phyloP scores from a whole-genome alignment of 2,113 vertebrate species.

The Vanacampus margaritifer region DNA sequence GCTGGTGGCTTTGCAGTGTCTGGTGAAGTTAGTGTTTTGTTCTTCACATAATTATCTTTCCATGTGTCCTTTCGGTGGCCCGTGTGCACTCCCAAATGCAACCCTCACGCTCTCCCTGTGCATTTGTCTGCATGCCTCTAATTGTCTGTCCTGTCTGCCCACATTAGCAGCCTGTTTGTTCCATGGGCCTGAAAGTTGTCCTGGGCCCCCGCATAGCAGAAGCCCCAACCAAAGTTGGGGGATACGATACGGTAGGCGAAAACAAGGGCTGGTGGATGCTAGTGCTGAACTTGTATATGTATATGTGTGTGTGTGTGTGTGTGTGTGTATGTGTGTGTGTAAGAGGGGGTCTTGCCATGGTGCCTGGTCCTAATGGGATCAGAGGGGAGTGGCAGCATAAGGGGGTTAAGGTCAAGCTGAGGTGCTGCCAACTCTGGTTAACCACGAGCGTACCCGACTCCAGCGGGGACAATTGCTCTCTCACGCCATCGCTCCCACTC shows the following conservation, averaged over 20 bases:
- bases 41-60: conserved; percentile 9
- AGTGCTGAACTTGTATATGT: conserved; percentile 22
- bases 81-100: conserved; percentile 14
- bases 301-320: conserved; percentile 7
- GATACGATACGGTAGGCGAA: conserved; percentile 24
- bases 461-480: conserved; percentile 67
- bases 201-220: conserved; percentile 43
- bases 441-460: conserved; percentile 40
- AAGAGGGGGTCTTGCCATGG: conserved; percentile 42
- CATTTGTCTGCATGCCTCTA: conserved; percentile 35
- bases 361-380: conserved; percentile 68
- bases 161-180: conserved; percentile 62
- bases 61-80: conserved; percentile 4
- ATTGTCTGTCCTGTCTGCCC: conserved; percentile 59
- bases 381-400: conserved; percentile 51
- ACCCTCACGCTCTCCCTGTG: conserved; percentile 6
- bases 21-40: conserved; percentile 1
- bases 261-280: conserved; percentile 6
- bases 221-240: conserved; percentile 27
- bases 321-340: conserved; percentile 7
- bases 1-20: not conserved
- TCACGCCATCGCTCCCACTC: conserved; percentile 57
- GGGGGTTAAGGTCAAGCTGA: conserved; percentile 63
- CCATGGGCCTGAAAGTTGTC: conserved; percentile 51
- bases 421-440: conserved; percentile 72